Conservation (phyloP, 2,113 vertebrate genomes). For the Tautogolabrus adspersus region DNA sequence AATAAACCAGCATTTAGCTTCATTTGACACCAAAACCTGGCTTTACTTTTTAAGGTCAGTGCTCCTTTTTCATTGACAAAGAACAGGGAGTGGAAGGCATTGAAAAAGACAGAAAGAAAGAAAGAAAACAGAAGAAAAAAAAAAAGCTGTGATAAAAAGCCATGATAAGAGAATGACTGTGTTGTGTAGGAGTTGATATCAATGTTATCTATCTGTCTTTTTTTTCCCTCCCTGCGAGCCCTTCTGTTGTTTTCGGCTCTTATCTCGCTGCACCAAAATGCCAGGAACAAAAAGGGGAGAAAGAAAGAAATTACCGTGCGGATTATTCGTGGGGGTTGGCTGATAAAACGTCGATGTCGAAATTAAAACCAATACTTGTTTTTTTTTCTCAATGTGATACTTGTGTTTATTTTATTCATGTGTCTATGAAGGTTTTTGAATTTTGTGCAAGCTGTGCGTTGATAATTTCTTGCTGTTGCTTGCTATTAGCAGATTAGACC, state of each 20-base stretch:
- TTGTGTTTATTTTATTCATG: slow-evolving; percentile 27
- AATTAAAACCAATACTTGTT: slow-evolving; percentile 84
- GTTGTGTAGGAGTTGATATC: slow-evolving; percentile 97
- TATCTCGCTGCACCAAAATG: slow-evolving; percentile 96
- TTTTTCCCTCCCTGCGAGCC: slow-evolving; percentile 92
- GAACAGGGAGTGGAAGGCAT: slow-evolving; percentile 70
- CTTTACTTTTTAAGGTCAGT: slow-evolving; percentile 84
- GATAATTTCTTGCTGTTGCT: slow-evolving; percentile 62
- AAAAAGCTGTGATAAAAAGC: slow-evolving; percentile 91
- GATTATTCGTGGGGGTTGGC: slow-evolving; percentile 87
- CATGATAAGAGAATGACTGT: slow-evolving; percentile 91
- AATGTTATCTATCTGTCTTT: slow-evolving; percentile 96
- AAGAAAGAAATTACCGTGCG: slow-evolving; percentile 86
- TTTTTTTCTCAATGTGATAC: slow-evolving; percentile 33
- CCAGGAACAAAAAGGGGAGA: slow-evolving; percentile 93
- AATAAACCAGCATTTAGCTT: slow-evolving; percentile 59
- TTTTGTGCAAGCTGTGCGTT: slow-evolving; percentile 51
- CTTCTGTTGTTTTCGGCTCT: slow-evolving; percentile 95
- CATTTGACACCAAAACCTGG: slow-evolving; percentile 84
- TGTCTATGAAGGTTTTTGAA: slow-evolving; percentile 55
- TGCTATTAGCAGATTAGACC: slow-evolving; percentile 75
- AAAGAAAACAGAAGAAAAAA: slow-evolving; percentile 55
- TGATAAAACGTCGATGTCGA: slow-evolving; percentile 87
- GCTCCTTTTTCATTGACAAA: slow-evolving; percentile 81
- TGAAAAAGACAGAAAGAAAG: slow-evolving; percentile 52